A percentile compares a stretch with the other conserved stretches of the same genome.
These are phyloP conservation scores for Melanotaenia duboulayi DNA, from an alignment of 2,113 vertebrate genomes.

Conservation along the genomic window DNA sequence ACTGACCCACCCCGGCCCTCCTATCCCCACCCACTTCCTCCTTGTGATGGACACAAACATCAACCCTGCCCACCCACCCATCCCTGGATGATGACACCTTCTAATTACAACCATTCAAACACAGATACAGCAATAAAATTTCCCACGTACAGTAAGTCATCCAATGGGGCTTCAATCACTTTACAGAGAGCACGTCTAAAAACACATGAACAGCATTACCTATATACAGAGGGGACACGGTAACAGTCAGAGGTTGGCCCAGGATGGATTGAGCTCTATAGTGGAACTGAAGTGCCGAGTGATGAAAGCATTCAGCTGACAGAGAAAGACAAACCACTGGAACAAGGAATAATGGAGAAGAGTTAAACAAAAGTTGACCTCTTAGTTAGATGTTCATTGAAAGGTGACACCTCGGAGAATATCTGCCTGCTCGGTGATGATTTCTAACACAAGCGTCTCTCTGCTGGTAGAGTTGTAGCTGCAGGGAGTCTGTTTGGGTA, in stretches of 20 bases:
- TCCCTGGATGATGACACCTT: conserved; percentile 78
- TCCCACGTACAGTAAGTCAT: conserved; percentile 78
- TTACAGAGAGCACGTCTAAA: conserved; percentile 80
- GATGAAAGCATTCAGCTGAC: conserved; percentile 63
- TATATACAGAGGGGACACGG: conserved; percentile 80
- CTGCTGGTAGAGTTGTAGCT: conserved; percentile 44
- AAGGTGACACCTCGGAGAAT: conserved; percentile 30
- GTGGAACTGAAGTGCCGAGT: conserved; percentile 58
- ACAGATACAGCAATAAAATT: conserved; percentile 78
- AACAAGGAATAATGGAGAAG: conserved; percentile 49
- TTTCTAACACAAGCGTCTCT: conserved; percentile 50
- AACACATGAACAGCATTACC: conserved; percentile 79
- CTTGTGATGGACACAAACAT: conserved; percentile 73
- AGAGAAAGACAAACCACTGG: conserved; percentile 64
- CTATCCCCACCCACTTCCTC: conserved; percentile 38
- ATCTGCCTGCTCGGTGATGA: conserved; percentile 26
- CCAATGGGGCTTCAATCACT: conserved; percentile 76
- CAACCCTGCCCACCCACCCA: conserved; percentile 62
- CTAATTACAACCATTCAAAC: conserved; percentile 80
- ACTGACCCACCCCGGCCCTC: conserved; percentile 26
- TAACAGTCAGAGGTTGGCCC: conserved; percentile 78
- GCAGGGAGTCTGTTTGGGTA: conserved; percentile 34
- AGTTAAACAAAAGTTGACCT: conserved; percentile 51
- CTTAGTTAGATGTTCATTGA: conserved; percentile 18
- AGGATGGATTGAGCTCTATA: conserved; percentile 54